Percentiles rank a stretch among this genome's conserved stretches.
These are phyloP conservation scores for Tympanoctomys barrerae DNA, from an alignment of 2,797 vertebrate species.

Conservation along the genomic window DNA sequence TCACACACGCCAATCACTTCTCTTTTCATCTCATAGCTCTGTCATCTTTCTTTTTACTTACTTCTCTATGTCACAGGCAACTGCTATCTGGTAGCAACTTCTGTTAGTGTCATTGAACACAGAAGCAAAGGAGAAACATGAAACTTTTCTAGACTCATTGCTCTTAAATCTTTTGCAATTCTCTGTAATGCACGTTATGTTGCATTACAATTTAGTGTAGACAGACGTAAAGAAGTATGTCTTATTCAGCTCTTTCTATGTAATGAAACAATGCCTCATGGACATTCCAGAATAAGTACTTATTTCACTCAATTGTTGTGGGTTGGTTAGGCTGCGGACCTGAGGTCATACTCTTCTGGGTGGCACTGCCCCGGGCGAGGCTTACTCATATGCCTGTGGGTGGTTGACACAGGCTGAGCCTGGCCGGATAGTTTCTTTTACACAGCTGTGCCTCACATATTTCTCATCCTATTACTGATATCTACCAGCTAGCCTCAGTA, in stretches of 20 bases:
- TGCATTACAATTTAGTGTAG: not conserved
- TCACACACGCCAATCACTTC: not conserved
- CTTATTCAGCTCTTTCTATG: not conserved
- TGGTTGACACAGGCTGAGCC: not conserved
- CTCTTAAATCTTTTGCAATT: not conserved
- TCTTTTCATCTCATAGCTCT: not conserved
- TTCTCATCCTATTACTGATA: not conserved
- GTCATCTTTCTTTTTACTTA: not conserved
- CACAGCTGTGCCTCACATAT: not conserved
- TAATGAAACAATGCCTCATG: not conserved
- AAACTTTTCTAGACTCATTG: not conserved
- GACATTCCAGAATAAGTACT: not conserved
- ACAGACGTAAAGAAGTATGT: not conserved
- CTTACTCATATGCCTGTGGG: not conserved
- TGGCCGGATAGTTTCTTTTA: not conserved
- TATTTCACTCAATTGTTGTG: not conserved
- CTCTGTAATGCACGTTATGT: not conserved
- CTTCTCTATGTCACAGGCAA: not conserved
- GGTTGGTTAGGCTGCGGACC: not conserved
- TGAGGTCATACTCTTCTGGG: not conserved
- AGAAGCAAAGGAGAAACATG: not conserved
- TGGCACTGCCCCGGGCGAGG: not conserved
- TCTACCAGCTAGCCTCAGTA: not conserved
- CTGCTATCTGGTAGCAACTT: not conserved
- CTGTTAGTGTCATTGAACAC: constrained; percentile 16